Evolutionary conservation across 2,797 vertebrate genomes (phyloP).

Genomic region (Allobates femoralis): DNA sequence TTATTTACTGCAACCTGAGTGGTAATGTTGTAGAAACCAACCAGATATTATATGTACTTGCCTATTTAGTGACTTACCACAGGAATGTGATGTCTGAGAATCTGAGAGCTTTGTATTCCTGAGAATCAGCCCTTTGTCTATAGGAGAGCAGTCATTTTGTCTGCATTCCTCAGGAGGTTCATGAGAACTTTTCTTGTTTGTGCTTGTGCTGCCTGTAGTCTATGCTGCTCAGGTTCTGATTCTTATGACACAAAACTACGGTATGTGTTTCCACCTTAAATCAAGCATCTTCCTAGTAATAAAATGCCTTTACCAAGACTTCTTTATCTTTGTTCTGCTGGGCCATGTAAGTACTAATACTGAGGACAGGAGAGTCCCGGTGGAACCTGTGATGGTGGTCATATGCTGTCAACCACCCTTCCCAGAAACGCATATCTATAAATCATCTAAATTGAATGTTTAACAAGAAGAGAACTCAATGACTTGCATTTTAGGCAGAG

Average conservation of each 20-base stretch:
- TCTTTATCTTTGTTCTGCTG: not conserved
- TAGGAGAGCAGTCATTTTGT: conserved; percentile 65
- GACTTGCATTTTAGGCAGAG: conserved; percentile 1
- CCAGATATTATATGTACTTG: conserved; percentile 50
- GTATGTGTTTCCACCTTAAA: not conserved
- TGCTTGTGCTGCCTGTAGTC: conserved; percentile 47
- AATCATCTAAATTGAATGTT: not conserved
- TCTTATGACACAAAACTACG: conserved; percentile 22
- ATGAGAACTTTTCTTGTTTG: conserved; percentile 45
- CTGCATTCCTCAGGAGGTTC: conserved; percentile 60
- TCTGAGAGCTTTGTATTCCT: conserved; percentile 55
- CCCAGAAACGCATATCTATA: not conserved
- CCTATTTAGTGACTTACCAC: conserved; percentile 53
- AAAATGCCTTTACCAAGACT: not conserved
- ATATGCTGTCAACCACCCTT: not conserved
- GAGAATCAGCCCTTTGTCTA: conserved; percentile 71
- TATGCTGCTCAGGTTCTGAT: conserved; percentile 11
- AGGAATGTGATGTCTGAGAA: conserved; percentile 63
- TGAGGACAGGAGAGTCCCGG: not conserved
- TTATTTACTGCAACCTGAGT: conserved; percentile 30
- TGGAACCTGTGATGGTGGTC: not conserved
- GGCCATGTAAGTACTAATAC: not conserved
- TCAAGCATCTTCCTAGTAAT: not conserved
- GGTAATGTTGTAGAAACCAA: conserved; percentile 43
- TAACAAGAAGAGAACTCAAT: conserved; percentile 1